A percentile compares a stretch with the other conserved stretches of the same genome.
These are phyloP conservation scores for Scaptomyza hsui DNA, from an alignment of 1,140 invertebrate genomes.

Conservation along the genomic window DNA sequence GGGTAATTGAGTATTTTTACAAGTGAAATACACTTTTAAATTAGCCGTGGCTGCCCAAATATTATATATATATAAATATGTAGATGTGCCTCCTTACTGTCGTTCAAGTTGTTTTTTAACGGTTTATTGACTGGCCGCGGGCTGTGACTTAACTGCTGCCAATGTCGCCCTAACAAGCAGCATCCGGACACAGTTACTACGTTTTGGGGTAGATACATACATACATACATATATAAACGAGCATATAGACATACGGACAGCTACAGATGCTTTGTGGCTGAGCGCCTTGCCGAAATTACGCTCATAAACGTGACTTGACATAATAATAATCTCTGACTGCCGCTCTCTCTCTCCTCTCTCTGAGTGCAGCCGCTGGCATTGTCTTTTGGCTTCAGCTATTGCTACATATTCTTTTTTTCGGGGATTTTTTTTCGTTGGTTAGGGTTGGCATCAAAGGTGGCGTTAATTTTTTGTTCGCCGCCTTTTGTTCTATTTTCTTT, in stretches of 20 bases:
- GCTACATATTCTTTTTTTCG: conserved; percentile 11
- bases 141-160: conserved; percentile 76
- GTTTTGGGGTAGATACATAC: conserved; percentile 20
- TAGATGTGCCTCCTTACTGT: conserved; percentile 22
- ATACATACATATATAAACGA: conserved; percentile 5
- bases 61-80: conserved; percentile 16
- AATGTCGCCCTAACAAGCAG: conserved; percentile 72
- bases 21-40: background rate
- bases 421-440: conserved; percentile 11
- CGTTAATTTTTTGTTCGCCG: conserved; percentile 67
- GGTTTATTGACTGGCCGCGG: conserved; percentile 78
- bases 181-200: conserved; percentile 41
- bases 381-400: conserved; percentile 56
- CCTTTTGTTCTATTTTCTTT: conserved; percentile 58
- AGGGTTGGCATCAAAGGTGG: conserved; percentile 46
- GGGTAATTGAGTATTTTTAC: too few species aligned
- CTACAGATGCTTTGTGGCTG: conserved; percentile 40
- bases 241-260: conserved; percentile 1
- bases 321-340: conserved; percentile 82
- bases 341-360: conserved; percentile 36
- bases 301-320: conserved; percentile 83
- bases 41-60: conserved; percentile 25
- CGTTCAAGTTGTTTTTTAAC: conserved; percentile 68
- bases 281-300: conserved; percentile 78
- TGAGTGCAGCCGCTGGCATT: conserved; percentile 64